phyloP scores from a whole-genome alignment of 2,888 invertebrate species.

The Tetragonula carbonaria region DNA sequence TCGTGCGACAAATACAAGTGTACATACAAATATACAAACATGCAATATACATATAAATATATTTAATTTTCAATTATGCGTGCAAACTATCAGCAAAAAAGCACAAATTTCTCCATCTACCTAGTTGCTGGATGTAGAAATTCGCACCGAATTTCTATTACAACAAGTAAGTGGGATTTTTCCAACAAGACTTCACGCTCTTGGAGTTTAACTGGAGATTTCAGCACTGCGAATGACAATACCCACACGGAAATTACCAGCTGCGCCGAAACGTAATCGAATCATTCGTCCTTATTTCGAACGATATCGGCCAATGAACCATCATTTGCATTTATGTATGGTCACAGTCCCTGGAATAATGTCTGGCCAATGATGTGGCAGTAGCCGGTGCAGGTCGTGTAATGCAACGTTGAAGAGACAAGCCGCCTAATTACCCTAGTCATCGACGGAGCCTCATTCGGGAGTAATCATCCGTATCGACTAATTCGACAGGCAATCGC shows the following conservation, averaged over 20 bases:
- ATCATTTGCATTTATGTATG: slow-evolving; percentile 51
- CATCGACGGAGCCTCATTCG: slow-evolving; percentile 61
- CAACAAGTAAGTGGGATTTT: too few relatives aligned
- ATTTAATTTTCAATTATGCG: background rate
- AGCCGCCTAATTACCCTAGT: slow-evolving; percentile 64
- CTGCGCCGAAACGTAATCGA: background rate
- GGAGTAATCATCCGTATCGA: slow-evolving; percentile 63
- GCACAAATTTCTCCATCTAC: background rate
- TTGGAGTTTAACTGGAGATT: background rate
- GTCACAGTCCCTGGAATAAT: slow-evolving; percentile 42
- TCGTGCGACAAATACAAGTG: too few relatives aligned
- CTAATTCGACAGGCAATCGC: slow-evolving; percentile 58
- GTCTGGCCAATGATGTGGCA: slow-evolving; percentile 56
- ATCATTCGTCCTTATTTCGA: slow-evolving; percentile 14
- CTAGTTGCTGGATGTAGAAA: too few relatives aligned
- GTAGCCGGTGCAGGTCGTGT: slow-evolving; percentile 24
- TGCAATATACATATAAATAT: background rate
- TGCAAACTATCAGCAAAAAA: background rate
- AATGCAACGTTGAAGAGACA: slow-evolving; percentile 60
- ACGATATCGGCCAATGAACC: slow-evolving; percentile 29
- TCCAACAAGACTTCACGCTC: too few relatives aligned
- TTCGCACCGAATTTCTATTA: too few relatives aligned
- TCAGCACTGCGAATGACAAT: background rate
- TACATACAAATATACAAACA: background rate
- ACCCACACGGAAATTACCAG: background rate